Evolutionary conservation across 2,797 vertebrate species (phyloP).

Genomic region (Xyrichtys novacula): DNA sequence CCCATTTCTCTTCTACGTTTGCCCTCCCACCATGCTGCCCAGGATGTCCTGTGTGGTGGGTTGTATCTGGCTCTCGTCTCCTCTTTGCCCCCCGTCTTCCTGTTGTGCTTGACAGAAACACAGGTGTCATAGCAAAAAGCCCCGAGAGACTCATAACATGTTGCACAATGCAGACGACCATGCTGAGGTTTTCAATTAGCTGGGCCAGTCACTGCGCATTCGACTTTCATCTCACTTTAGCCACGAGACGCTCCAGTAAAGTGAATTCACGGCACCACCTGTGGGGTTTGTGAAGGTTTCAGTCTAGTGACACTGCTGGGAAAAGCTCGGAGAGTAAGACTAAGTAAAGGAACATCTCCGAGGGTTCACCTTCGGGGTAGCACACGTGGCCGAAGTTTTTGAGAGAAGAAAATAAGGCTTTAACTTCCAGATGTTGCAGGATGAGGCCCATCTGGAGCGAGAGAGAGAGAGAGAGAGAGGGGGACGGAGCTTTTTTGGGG

Average conservation of each 20-base stretch:
- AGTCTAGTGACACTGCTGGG: constrained; percentile 49
- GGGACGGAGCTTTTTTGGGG: constrained; percentile 47
- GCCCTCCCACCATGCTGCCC: constrained; percentile 62
- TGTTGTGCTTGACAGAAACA: constrained; percentile 63
- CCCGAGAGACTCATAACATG: constrained; percentile 18
- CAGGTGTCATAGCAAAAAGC: constrained; percentile 47
- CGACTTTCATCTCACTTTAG: constrained; percentile 42
- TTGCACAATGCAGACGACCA: neutral
- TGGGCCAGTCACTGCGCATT: constrained; percentile 1
- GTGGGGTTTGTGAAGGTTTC: constrained; percentile 30
- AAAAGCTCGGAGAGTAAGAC: constrained; percentile 37
- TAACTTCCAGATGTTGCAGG: constrained; percentile 80
- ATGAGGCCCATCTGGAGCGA: constrained; percentile 72
- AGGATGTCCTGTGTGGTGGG: constrained; percentile 80
- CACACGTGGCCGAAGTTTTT: constrained; percentile 74
- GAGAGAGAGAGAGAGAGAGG: constrained; percentile 6
- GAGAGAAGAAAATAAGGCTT: constrained; percentile 68
- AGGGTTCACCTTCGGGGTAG: constrained; percentile 81
- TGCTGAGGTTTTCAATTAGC: constrained; percentile 32
- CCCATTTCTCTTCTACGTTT: constrained; percentile 12
- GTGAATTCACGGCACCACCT: constrained; percentile 42
- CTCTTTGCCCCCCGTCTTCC: constrained; percentile 63
- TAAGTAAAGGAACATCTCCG: constrained; percentile 60
- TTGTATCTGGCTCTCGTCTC: constrained; percentile 63
- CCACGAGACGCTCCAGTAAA: constrained; percentile 16